A percentile compares a stretch with the other conserved stretches of the same genome.
phyloP scores from a whole-genome alignment of 2,113 vertebrate genomes.

The Erpornis zantholeuca region DNA sequence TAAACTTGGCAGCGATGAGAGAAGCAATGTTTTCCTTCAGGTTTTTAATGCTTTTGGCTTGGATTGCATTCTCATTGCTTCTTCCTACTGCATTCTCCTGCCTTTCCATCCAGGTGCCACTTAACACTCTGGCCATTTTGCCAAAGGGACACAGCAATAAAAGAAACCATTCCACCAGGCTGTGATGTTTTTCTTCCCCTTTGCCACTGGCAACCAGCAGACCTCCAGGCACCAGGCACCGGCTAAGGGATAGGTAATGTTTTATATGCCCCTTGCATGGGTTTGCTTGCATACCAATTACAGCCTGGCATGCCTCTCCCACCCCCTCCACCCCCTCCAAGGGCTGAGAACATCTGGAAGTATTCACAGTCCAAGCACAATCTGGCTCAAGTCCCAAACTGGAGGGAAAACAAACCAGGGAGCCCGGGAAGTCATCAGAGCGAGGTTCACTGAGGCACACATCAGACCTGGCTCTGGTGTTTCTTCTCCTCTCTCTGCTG shows the following conservation, averaged over 20 bases:
- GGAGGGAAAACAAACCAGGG: conserved; percentile 21
- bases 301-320: background rate
- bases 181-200: conserved; percentile 39
- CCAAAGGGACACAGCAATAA: background rate
- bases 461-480: background rate
- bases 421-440: conserved; percentile 5
- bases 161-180: background rate
- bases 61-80: conserved; percentile 11
- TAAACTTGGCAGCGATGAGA: conserved; percentile 35
- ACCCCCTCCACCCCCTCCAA: background rate
- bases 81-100: conserved; percentile 39
- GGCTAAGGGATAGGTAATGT: conserved; percentile 35
- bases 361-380: conserved; percentile 1
- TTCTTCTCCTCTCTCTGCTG: background rate
- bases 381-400: background rate
- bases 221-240: background rate
- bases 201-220: background rate
- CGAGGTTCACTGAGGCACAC: background rate
- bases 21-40: conserved; percentile 34
- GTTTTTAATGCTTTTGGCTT: conserved; percentile 48
- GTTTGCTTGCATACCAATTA: conserved; percentile 32
- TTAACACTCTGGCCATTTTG: conserved; percentile 19
- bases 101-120: conserved; percentile 39
- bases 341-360: conserved; percentile 56
- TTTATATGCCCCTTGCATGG: conserved; percentile 22